Base-by-base conservation (phyloP, 2,113 vertebrate genomes). In the Trichomycterus rosablanca region DNA sequence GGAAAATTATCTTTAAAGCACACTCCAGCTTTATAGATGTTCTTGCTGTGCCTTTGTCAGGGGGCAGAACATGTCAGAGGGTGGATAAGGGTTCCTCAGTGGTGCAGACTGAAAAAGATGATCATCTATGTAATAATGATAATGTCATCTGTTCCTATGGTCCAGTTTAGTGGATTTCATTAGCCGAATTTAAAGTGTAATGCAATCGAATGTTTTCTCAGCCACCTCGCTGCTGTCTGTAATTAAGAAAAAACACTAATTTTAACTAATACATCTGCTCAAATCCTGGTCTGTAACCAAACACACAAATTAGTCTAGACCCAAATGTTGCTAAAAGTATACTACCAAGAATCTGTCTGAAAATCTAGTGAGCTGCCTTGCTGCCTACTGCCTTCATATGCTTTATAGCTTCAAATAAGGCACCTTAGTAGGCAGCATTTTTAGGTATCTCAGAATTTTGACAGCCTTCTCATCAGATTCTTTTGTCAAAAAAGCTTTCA, bases 21-120 rank as follows among this genome's bases (percentile, higher is more conserved):
- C 75, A 80, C 80, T 76, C 71, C 76, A 70, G 81, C 76, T 71
- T 77, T 76, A 69, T 79, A 82, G 74, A 80, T 83, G 72, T 62
- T 76, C 63, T 64, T 66, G 52, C 55, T 22, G 53, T 58, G 59
- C 39, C 54, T 76, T 71, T 71, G 54, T 24, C 37, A 66, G 15
- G 37, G 34, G 26, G 28, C 28, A 22, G 34, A 50, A 49, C n/a
- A 48, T 59, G 35, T 50, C 32, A 20, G 35, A 50, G 43, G 44
- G 22, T 5, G 22, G 11, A 16, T 7, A 34, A 18, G 16, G 14
- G 16, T 3, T 32, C 8, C 11, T 5, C n/a, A 40, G 22, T 39
- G 7, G 14, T 15, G 10, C 22, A 49, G 5, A 42, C 20, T 7
- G 7, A 35, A 56, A 22, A 34, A 28, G 49, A n/a, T n/a, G 45